Conservation (phyloP, 2,797 vertebrate genomes). For the Clamator glandarius region DNA sequence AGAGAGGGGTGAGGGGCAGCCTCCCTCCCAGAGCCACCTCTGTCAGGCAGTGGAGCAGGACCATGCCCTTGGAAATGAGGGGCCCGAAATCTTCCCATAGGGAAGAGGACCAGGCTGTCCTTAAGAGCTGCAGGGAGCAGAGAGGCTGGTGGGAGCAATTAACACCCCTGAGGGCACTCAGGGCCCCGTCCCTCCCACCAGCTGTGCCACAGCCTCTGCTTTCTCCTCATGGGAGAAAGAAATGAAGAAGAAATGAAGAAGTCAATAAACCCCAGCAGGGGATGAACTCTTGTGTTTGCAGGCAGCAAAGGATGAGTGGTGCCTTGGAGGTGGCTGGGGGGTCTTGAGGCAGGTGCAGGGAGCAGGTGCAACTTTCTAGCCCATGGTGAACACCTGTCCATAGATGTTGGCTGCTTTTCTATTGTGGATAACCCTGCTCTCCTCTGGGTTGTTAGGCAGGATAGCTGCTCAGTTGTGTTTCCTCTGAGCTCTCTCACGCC, state of each 20-base stretch:
- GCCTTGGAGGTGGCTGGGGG: background rate
- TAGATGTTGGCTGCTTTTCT: background rate
- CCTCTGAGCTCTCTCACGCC: background rate
- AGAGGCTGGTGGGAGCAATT: background rate
- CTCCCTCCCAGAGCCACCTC: background rate
- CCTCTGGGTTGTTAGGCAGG: background rate
- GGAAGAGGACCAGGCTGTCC: background rate
- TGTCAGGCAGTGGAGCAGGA: rapidly evolving
- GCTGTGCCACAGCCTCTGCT: background rate
- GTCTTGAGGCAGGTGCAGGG: background rate
- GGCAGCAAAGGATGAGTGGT: rapidly evolving
- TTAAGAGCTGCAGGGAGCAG: rapidly evolving
- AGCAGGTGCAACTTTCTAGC: rapidly evolving
- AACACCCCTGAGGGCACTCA: too few relatives aligned
- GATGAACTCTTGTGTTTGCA: background rate
- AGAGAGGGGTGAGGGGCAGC: background rate
- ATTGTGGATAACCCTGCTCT: background rate
- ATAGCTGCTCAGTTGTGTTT: background rate
- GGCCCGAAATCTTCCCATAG: rapidly evolving
- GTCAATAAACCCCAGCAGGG: background rate
- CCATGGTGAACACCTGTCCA: background rate
- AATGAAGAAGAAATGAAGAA: background rate
- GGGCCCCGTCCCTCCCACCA: background rate
- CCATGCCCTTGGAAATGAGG: rapidly evolving
- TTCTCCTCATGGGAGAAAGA: background rate